Conservation (phyloP, 2,113 vertebrate species). For the Nesoenas mayeri region DNA sequence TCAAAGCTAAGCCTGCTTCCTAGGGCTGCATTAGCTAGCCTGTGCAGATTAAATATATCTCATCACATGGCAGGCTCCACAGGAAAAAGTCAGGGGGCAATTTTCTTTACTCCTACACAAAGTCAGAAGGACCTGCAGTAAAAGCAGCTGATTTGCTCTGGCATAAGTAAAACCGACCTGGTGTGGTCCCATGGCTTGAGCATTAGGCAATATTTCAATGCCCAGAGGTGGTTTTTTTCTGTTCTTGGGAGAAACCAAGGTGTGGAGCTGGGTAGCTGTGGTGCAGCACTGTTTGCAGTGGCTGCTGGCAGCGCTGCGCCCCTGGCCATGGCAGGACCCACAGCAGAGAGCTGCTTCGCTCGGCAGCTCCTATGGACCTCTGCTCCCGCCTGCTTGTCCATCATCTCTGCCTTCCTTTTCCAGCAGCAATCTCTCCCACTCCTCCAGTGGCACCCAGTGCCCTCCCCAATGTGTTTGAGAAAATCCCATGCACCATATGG, state of each 20-base stretch:
- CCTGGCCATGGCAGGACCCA: neutral
- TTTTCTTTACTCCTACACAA: slow-evolving; percentile 30
- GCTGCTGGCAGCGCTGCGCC: neutral
- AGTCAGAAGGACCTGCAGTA: neutral
- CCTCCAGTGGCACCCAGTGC: neutral
- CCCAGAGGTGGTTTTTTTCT: neutral
- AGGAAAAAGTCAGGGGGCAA: slow-evolving; percentile 13
- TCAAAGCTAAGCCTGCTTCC: neutral
- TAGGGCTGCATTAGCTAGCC: neutral
- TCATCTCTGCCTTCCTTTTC: neutral
- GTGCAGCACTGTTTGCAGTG: neutral
- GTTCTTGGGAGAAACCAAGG: neutral
- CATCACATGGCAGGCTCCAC: neutral
- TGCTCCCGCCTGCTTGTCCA: neutral
- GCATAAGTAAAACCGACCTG: neutral
- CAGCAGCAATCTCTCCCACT: neutral
- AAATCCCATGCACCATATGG: neutral
- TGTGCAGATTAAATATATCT: slow-evolving; percentile 24
- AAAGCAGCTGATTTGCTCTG: neutral
- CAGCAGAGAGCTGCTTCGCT: neutral
- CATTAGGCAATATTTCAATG: neutral
- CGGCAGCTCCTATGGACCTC: neutral
- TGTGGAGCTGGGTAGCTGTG: neutral
- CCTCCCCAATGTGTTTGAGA: neutral
- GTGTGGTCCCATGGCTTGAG: neutral